Conservation (phyloP, 2,888 invertebrate genomes). For the Drepana falcataria region DNA sequence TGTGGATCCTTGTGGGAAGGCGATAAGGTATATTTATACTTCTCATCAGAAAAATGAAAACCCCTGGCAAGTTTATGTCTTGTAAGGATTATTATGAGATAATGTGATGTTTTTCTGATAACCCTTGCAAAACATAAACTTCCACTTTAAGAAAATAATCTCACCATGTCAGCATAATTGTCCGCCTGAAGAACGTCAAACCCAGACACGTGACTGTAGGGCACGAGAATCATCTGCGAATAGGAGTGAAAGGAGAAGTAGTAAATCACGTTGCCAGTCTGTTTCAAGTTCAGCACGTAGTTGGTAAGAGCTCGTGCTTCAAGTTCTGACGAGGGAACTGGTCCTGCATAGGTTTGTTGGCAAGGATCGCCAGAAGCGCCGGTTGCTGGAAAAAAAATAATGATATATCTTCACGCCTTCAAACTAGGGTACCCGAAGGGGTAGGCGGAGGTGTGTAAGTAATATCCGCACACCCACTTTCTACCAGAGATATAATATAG, state of each 20-base stretch:
- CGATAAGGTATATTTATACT: too few species aligned
- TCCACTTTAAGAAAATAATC: constrained; percentile 4
- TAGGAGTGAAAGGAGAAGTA: constrained; percentile 78
- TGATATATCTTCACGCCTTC: background rate
- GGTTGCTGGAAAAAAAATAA: constrained; percentile 31
- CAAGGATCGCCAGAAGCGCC: constrained; percentile 63
- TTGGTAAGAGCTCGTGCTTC: constrained; percentile 60
- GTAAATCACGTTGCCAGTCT: constrained; percentile 42
- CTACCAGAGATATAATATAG: too few species aligned
- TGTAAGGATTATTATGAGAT: too few species aligned
- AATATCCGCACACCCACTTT: too few species aligned
- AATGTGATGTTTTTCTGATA: too few species aligned
- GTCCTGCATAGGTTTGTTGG: constrained; percentile 70
- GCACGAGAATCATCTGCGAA: constrained; percentile 70
- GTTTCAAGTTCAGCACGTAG: constrained; percentile 41
- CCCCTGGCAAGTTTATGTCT: too few species aligned
- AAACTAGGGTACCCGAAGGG: too few species aligned
- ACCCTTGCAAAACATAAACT: too few species aligned
- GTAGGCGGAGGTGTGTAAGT: too few species aligned
- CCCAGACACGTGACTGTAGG: constrained; percentile 55
- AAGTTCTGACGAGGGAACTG: constrained; percentile 67
- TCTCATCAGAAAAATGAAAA: too few species aligned
- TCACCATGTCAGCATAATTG: constrained; percentile 57
- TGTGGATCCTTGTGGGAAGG: too few species aligned
- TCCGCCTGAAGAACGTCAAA: constrained; percentile 33